Base-by-base conservation (phyloP, 1,140 invertebrate genomes). In the Drosophila ironensis region DNA sequence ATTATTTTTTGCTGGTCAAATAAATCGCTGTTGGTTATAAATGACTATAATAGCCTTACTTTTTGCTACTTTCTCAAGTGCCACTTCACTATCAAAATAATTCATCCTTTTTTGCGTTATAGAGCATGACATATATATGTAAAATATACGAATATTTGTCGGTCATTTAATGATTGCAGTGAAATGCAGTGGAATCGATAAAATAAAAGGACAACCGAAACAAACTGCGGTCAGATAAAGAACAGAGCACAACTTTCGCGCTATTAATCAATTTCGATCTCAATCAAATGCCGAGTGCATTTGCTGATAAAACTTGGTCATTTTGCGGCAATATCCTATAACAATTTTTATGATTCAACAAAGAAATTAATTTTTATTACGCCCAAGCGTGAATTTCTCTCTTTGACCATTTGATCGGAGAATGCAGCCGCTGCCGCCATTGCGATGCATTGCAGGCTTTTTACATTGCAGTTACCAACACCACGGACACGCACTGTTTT, bases 291-390 rank as follows among this genome's bases (percentile, higher is more conserved):
- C 27, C 51, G 27, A 30, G 30, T 72, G 78, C 48, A 53, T 53
- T 57, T 61, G 27, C 70, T 44, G 78, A 84, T 84, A 84, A 68
- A 38, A 48, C 35, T 59, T 66, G 45, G 46, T 42, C 53, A 75
- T 72, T 71, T 78, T 35, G 42, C 60, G 67, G 60, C 44, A 52
- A 74, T 72, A 72, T 61, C 37, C 40, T 37, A 70, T 66, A 51
- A 22, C 44, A 6, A 75, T 78, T 84, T 59, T 72, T 61, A 51
- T 72, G 56, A 42, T 52, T 30, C 35, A 33, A 53, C 68, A 71
- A 71, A 53, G 57, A 41, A 71, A 71, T 71, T 71, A 71, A 71
- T 68, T 71, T 71, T 72, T 71, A 71, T 71, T 71, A 71, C 67
- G 38, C 9, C 42, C 67, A 42, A 54, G 56, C 68, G 69, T 72